These are phyloP conservation scores for Pollenia griseotomentosa DNA, from an alignment of 2,888 invertebrate species.

Conservation along the genomic window DNA sequence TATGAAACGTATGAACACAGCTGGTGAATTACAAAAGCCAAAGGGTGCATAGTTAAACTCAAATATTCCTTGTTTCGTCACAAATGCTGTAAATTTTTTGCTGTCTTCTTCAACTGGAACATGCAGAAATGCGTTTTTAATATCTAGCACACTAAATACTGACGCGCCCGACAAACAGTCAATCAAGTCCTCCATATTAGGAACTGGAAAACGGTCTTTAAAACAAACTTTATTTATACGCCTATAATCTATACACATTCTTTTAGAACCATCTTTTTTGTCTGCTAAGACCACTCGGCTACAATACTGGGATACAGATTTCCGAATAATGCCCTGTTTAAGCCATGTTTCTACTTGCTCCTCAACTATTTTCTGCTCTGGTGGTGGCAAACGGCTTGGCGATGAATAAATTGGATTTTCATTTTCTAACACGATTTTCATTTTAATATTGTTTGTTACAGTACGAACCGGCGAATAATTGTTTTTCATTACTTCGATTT, in stretches of 20 bases:
- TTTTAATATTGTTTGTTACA: constrained; percentile 44
- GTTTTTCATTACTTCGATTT: constrained; percentile 46
- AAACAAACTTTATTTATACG: constrained; percentile 48
- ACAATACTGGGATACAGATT: constrained; percentile 65
- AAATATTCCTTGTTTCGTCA: constrained; percentile 49
- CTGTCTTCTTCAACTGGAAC: constrained; percentile 60
- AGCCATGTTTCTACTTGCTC: constrained; percentile 63
- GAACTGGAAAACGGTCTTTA: constrained; percentile 55
- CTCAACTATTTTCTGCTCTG: constrained; percentile 58
- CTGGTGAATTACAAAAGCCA: constrained; percentile 66
- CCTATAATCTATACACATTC: constrained; percentile 62
- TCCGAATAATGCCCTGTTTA: constrained; percentile 42
- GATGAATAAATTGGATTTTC: constrained; percentile 48
- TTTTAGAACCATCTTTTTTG: constrained; percentile 55
- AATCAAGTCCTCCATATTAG: constrained; percentile 60
- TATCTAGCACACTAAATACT: constrained; percentile 56
- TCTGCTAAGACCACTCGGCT: constrained; percentile 60
- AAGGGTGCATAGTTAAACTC: constrained; percentile 60
- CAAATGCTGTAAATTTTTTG: constrained; percentile 55
- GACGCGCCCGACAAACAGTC: constrained; percentile 33
- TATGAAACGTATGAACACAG: constrained; percentile 62
- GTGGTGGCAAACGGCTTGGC: constrained; percentile 59
- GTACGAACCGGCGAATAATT: constrained; percentile 38
- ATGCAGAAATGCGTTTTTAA: constrained; percentile 68
- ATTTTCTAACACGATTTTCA: constrained; percentile 67